phyloP scores from a whole-genome alignment of 1,140 invertebrate genomes.

The Drosophila asahinai region DNA sequence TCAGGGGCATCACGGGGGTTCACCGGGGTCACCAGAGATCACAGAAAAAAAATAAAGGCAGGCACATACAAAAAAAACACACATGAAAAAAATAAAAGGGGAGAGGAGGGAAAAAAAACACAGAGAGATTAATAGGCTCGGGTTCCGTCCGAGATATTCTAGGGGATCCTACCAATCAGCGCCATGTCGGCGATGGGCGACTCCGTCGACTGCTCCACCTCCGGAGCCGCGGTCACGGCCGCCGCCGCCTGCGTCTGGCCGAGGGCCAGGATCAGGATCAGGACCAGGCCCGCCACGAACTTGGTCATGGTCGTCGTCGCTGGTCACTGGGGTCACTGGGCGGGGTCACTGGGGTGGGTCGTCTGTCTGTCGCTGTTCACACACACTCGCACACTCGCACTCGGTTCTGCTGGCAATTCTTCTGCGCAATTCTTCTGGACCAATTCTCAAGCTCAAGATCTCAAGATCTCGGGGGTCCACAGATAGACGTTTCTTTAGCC shows the following conservation, averaged over 20 bases:
- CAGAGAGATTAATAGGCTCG: constrained; percentile 10
- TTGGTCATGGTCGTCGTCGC: constrained; percentile 49
- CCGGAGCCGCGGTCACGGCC: constrained; percentile 30
- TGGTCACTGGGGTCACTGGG: too few relatives aligned
- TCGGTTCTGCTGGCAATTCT: not conserved
- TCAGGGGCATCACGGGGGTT: constrained; percentile 3
- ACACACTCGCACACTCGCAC: constrained; percentile 20
- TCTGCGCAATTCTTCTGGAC: constrained; percentile 7
- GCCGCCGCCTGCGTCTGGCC: constrained; percentile 26
- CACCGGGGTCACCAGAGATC: not conserved
- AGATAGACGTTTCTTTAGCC: constrained; percentile 73
- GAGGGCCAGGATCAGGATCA: constrained; percentile 42
- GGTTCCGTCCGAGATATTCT: not conserved
- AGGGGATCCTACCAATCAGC: constrained; percentile 71
- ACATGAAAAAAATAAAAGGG: constrained; percentile 47
- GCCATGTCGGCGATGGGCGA: constrained; percentile 81
- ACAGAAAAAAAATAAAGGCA: constrained; percentile 41
- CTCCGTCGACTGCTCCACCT: constrained; percentile 72
- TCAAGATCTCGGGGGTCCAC: constrained; percentile 55
- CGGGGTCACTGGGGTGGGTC: too few relatives aligned
- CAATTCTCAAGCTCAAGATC: constrained; percentile 9
- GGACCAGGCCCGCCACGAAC: constrained; percentile 51
- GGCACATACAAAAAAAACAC: constrained; percentile 23
- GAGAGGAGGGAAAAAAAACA: constrained; percentile 21
- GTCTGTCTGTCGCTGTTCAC: not conserved